phyloP scores from a whole-genome alignment of 2,113 vertebrate genomes.

The Thermophis baileyi region DNA sequence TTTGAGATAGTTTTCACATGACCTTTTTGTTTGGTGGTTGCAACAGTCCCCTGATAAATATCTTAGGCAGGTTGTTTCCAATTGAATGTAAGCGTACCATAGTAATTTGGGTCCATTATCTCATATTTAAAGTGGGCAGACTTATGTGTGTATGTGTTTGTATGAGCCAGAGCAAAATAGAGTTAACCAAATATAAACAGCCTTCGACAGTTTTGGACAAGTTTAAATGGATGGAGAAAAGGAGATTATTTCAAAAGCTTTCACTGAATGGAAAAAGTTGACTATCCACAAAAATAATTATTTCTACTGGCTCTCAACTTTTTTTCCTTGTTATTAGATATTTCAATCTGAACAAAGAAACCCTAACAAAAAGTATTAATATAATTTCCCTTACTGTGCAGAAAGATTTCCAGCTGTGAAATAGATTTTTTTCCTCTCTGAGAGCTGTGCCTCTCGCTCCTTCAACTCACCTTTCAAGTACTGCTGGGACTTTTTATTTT shows the following conservation, averaged over 20 bases:
- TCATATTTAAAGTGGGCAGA: background rate
- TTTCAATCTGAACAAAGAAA: background rate
- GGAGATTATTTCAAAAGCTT: background rate
- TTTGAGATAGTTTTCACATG: background rate
- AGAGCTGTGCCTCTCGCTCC: background rate
- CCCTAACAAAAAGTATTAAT: background rate
- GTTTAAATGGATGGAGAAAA: background rate
- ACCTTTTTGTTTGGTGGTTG: constrained; percentile 2
- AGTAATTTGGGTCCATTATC: background rate
- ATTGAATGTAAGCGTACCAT: background rate
- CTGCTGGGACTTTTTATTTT: constrained; percentile 4
- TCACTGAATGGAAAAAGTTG: background rate
- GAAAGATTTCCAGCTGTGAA: background rate
- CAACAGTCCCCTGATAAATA: background rate
- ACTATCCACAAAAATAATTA: background rate
- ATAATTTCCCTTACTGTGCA: background rate
- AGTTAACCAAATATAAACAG: background rate
- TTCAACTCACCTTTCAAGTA: background rate
- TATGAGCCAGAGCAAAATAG: background rate
- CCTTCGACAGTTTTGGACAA: background rate
- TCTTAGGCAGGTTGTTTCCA: background rate
- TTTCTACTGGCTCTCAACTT: background rate
- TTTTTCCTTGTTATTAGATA: background rate
- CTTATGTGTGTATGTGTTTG: background rate
- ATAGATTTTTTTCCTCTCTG: background rate